Base-by-base conservation (phyloP, 1,140 invertebrate genomes). In the Lepidurus packardi region DNA sequence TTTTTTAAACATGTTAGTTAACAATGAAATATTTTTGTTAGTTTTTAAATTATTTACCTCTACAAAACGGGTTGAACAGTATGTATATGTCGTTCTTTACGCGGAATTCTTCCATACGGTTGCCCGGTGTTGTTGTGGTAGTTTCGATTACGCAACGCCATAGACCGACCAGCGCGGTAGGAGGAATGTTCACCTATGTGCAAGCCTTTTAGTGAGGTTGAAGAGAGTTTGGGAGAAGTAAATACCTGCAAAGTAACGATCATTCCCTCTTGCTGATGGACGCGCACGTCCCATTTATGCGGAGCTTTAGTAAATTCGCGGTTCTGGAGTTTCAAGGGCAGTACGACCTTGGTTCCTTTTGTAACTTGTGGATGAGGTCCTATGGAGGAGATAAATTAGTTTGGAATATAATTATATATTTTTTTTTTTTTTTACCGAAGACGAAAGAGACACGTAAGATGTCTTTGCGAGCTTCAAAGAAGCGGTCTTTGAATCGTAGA, bases 301-400 rank as follows among this genome's bases (percentile, higher is more conserved):
- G 81, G 82, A 82, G 83, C 80, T 43, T 80, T 81, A 79, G 84
- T 78, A 75, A 90, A 86, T 81, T 82, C 47, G 79, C 82, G 80
- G 81, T 87, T 81, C 82, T 84, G 73, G 80, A 83, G 83, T 10
- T 81, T 79, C 0, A 90, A 80, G 73, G 85, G 85, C 73, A 90
- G 81, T 4, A 88, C 85, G 0, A 86, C 87, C 81, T 87, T 84
- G 0, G 90, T 91, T 10, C 89, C 90, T 84, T 90, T 90, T 0
- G 89, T 87, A 10, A 88, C 84, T 43, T 85, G 83, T 0, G 89
- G 87, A 73, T 86, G 87, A 42, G 89, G 88, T 47, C 90, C 90
- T 91, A 80, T 47, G 83, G 81, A 80, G n/a, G 77, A 73, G 78
- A 75, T 74, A 42, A 74, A 44, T 24, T n/a, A 47, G 43, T 43